These are phyloP conservation scores for Corydoras sp. DNA, from an alignment of 2,113 vertebrate genomes.

Conservation along the genomic window DNA sequence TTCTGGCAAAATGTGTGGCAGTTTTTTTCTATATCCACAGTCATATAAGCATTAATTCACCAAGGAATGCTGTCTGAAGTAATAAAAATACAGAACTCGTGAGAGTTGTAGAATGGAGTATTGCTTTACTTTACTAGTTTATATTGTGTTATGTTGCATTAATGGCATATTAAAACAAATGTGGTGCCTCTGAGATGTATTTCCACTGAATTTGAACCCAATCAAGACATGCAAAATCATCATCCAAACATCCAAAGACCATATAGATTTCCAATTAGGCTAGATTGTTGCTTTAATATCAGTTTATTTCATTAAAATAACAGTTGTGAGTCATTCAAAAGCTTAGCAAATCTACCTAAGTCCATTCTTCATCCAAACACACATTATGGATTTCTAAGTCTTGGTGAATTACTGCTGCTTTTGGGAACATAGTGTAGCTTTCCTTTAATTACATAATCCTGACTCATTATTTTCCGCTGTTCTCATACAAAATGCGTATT, in stretches of 20 bases:
- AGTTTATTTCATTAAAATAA: no score
- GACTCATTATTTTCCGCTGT: constrained; percentile 43
- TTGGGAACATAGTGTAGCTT: constrained; percentile 35
- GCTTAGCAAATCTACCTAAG: neutral
- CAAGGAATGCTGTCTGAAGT: no score
- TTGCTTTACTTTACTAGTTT: neutral
- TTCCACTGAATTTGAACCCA: no score
- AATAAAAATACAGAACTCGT: neutral
- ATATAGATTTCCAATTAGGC: no score
- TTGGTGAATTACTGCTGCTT: constrained; percentile 9
- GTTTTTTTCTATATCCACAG: neutral
- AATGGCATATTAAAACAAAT: no score
- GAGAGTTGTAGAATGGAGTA: neutral
- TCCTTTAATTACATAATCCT: constrained; percentile 37
- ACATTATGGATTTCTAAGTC: constrained; percentile 4
- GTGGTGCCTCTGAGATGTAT: no score
- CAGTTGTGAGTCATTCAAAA: no score
- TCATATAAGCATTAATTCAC: neutral
- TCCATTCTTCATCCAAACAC: constrained; percentile 1
- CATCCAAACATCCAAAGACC: no score
- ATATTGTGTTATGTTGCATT: no score
- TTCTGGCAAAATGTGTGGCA: neutral
- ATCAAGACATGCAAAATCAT: no score
- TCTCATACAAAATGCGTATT: constrained; percentile 13
- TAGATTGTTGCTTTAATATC: no score